phyloP scores from a whole-genome alignment of 2,888 invertebrate species.

The Conchocele bisecta region DNA sequence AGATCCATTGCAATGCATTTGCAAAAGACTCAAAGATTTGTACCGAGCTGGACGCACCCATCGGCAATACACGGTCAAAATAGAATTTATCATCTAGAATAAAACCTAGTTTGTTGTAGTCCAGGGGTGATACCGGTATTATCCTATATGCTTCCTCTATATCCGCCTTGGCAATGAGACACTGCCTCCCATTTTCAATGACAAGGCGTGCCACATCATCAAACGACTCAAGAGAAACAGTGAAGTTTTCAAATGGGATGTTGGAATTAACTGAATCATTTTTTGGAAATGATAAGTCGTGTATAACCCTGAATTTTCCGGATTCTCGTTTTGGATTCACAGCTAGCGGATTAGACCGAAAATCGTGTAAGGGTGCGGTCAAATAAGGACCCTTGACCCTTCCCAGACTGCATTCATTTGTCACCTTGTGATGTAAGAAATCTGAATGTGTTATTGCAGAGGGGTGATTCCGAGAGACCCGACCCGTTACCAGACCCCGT shows the following conservation, averaged over 20 bases:
- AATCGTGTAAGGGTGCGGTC: conserved; percentile 22
- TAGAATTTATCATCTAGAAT: conserved; percentile 22
- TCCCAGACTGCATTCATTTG: conserved; percentile 8
- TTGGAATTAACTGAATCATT: background rate
- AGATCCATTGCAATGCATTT: too few species aligned
- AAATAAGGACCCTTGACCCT: conserved; percentile 32
- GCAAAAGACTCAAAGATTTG: conserved; percentile 19
- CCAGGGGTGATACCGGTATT: too few species aligned
- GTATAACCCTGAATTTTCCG: conserved; percentile 38
- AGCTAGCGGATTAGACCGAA: conserved; percentile 38
- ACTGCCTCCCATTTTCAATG: too few species aligned
- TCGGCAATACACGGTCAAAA: conserved; percentile 15
- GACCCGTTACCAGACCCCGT: background rate
- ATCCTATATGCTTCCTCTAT: too few species aligned
- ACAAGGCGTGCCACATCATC: conserved; percentile 11
- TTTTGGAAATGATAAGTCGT: conserved; percentile 49
- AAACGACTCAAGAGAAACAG: too few species aligned
- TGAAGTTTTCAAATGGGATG: background rate
- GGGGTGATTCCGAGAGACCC: background rate
- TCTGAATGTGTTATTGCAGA: background rate
- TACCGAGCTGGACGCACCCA: conserved; percentile 17
- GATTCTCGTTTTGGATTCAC: conserved; percentile 34
- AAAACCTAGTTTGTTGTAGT: conserved; percentile 50
- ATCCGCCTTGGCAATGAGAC: too few species aligned
- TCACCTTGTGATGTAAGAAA: conserved; percentile 25